Conservation (phyloP, 2,113 vertebrate species). For the Rattus norvegicus region GRCr8 NC_086032.1:65589501-65590000, state of each 20-base stretch:
- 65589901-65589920: background rate
- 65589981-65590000: background rate
- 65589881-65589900: background rate
- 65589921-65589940: background rate
- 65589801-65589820: background rate
- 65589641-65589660: background rate
- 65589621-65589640: background rate
- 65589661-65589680: background rate
- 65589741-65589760: background rate
- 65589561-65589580: background rate
- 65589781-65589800: background rate
- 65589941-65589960: background rate
- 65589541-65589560: background rate
- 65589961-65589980: background rate
- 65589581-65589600: background rate
- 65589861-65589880: background rate
- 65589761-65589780: background rate
- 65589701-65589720: background rate
- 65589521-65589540: background rate
- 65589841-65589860: background rate
- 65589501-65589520: background rate
- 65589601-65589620: background rate
- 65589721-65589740: background rate
- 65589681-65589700: background rate
- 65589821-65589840: background rate